Conservation (phyloP, 2,888 invertebrate species). For the Rhorus exstirpatorius region DNA sequence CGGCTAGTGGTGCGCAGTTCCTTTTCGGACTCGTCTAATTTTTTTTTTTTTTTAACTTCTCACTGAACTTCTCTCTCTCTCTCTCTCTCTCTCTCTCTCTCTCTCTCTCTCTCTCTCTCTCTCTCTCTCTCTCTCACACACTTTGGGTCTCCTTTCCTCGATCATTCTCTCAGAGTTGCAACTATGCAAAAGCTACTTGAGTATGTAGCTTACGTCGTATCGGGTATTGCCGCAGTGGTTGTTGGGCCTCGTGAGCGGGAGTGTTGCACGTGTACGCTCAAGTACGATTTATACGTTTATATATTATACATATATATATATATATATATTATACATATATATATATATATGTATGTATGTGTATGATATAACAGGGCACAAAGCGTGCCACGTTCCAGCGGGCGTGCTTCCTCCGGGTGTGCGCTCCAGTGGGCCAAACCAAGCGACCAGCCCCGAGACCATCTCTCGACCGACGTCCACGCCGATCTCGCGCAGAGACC, state of each 20-base stretch:
- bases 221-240: constrained; percentile 55
- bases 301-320: constrained; percentile 23
- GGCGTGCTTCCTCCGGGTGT: constrained; percentile 86
- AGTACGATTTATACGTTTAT: too few relatives aligned
- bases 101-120: constrained; percentile 35
- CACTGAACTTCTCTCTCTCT: constrained; percentile 57
- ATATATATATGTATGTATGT: constrained; percentile 27
- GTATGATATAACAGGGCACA: constrained; percentile 76
- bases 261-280: constrained; percentile 65
- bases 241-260: constrained; percentile 62
- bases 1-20: constrained; percentile 86
- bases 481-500: constrained; percentile 53
- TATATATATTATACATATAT: constrained; percentile 6
- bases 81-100: constrained; percentile 50
- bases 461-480: constrained; percentile 55
- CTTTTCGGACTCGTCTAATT: constrained; percentile 78
- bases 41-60: constrained; percentile 69
- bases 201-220: constrained; percentile 33
- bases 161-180: constrained; percentile 71
- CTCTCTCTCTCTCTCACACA: constrained; percentile 36
- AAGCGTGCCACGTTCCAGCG: constrained; percentile 85
- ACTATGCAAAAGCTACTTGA: constrained; percentile 60
- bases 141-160: constrained; percentile 40
- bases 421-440: constrained; percentile 86
- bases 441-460: constrained; percentile 73